phyloP scores from a whole-genome alignment of 1,140 invertebrate species.

The Fopius arisanus region DNA sequence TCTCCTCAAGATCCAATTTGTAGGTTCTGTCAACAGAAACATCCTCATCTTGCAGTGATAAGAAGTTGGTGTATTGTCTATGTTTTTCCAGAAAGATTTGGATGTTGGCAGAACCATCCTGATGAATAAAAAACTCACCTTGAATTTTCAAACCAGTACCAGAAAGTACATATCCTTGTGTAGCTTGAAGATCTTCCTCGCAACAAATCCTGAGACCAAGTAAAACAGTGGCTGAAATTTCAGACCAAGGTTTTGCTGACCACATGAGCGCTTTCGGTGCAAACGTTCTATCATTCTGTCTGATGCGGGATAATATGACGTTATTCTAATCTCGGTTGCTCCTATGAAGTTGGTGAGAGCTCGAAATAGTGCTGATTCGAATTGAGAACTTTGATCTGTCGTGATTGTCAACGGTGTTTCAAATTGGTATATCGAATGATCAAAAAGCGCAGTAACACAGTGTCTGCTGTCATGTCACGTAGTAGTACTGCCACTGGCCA shows the following conservation, averaged over 20 bases:
- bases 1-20: not conserved
- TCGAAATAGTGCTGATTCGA: conserved; percentile 36
- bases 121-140: conserved; percentile 37
- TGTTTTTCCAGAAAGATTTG: conserved; percentile 33
- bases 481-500: conserved; percentile 56
- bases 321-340: conserved; percentile 23
- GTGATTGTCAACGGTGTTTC: conserved; percentile 43
- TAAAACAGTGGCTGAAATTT: conserved; percentile 51
- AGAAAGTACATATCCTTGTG: conserved; percentile 51
- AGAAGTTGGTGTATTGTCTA: conserved; percentile 16
- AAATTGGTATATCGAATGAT: conserved; percentile 43
- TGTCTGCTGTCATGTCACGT: conserved; percentile 37
- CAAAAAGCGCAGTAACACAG: conserved; percentile 41
- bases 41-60: conserved; percentile 16
- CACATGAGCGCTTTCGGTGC: conserved; percentile 51
- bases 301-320: conserved; percentile 50
- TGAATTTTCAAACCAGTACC: conserved; percentile 46
- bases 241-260: conserved; percentile 45
- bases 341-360: conserved; percentile 39
- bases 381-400: conserved; percentile 43
- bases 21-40: conserved; percentile 19
- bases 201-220: conserved; percentile 48
- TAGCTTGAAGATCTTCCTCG: conserved; percentile 49
- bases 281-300: conserved; percentile 60
- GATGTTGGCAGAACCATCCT: conserved; percentile 22